Evolutionary conservation across 2,888 invertebrate species (phyloP), one percentile per base, ranked within the genome.

Genomic region (Heteromurus nitidus): DNA sequence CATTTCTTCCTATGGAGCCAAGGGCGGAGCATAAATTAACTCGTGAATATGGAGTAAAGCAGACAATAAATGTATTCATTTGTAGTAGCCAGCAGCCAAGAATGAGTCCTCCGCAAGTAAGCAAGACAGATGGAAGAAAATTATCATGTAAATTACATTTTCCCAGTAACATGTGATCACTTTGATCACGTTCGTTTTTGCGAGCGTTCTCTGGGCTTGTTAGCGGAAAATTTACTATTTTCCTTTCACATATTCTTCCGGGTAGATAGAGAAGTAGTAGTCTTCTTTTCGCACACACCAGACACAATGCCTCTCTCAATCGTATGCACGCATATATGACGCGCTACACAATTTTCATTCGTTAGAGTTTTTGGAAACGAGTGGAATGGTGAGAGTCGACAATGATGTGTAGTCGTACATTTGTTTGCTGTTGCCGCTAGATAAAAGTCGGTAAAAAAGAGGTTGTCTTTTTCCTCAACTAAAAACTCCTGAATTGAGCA

Each of bases 81-180:
- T 79, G 70, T 72, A 58, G 42, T 55, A 65, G 65, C 70, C 79
- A 79, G 22, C 55, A 72, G 65, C 72, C 55, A 79, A 65, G 65
- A 79, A 65, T 79, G 79, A 79, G 30, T 1, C 79, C 60, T 28
- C 53, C 55, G 31, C 47, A 11, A 26, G 30, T 69, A 79, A 79
- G 79, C 53, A 72, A 60, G 79, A 79, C 79, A 79, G 70, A 79
- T 79, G 79, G 79, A 72, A 55, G 65, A 55, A 79, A 79, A 79
- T 79, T 79, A 79, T 79, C 79, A 79, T 79, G 79, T 72, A 79
- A 79, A 79, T 79, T 79, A 65, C 79, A 72, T 72, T 79, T 77
- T 70, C 79, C 79, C 70, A 72, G 72, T 79, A 79, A 58, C 72
- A 79, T 70, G 70, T 62, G 77, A 79, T 70, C 79, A 72, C 79